phyloP scores from a whole-genome alignment of 2,888 invertebrate species.

The Dermolepida albohirtum region DNA sequence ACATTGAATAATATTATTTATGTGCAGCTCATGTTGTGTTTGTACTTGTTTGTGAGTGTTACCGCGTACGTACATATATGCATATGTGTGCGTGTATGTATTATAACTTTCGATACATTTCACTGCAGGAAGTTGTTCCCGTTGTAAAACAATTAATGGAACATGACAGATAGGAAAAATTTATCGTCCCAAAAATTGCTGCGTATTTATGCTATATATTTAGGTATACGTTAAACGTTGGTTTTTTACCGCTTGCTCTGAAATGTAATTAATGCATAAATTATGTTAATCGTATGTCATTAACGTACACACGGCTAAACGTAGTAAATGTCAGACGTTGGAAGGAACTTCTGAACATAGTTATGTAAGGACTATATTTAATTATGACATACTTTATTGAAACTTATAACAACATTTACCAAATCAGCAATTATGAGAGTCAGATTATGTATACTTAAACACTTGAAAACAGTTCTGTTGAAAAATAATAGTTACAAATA shows the following conservation, averaged over 20 bases:
- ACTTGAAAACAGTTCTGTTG: too few species aligned
- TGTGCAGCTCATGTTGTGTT: background rate
- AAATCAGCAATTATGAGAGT: too few species aligned
- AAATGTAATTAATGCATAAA: conserved; percentile 9
- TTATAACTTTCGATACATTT: conserved; percentile 19
- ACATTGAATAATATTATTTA: conserved; percentile 34
- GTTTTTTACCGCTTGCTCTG: background rate
- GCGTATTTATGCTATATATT: conserved; percentile 1
- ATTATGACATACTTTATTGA: too few species aligned
- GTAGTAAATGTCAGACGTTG: conserved; percentile 1
- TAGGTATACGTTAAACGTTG: background rate
- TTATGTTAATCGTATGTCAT: conserved; percentile 13
- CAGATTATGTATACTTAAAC: too few species aligned
- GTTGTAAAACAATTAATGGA: conserved; percentile 28
- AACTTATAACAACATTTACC: too few species aligned
- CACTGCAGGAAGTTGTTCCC: conserved; percentile 25
- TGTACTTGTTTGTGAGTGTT: background rate
- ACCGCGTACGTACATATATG: background rate
- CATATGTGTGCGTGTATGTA: background rate
- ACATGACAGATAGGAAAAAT: conserved; percentile 27
- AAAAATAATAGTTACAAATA: too few species aligned
- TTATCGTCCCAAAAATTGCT: conserved; percentile 18
- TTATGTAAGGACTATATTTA: too few species aligned
- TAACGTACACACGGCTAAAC: background rate
- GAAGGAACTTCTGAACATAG: too few species aligned